Percentiles rank a stretch among this genome's conserved stretches.
Evolutionary conservation across 92 coral and sea anemone species (phyloP).

Genomic region (Anthopleura xanthogrammica): DNA sequence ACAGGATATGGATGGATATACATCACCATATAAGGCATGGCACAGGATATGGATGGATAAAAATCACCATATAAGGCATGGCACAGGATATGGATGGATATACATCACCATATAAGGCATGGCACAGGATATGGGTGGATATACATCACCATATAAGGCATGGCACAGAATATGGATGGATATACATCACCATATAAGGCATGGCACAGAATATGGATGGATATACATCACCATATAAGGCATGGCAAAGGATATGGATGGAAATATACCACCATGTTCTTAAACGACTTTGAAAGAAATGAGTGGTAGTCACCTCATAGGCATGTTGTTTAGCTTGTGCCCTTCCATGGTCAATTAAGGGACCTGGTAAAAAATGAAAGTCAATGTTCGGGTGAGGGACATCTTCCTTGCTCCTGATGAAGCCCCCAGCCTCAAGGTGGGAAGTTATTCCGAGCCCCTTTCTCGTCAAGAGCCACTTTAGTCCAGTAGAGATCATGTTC

Average conservation of each 20-base stretch:
- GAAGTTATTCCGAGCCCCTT: constrained; percentile 61
- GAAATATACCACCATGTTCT: too few relatives aligned
- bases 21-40: not conserved
- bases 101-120: not conserved
- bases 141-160: not conserved
- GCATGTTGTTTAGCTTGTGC: constrained; percentile 49
- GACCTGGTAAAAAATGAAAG: constrained; percentile 71
- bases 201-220: too few relatives aligned
- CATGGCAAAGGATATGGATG: too few relatives aligned
- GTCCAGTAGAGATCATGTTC: constrained; percentile 66
- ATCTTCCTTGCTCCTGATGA: constrained; percentile 33
- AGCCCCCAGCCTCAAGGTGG: constrained; percentile 78
- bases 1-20: too few relatives aligned
- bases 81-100: too few relatives aligned
- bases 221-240: too few relatives aligned
- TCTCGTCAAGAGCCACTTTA: constrained; percentile 63
- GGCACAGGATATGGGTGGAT: too few relatives aligned
- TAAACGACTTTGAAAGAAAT: too few relatives aligned
- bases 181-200: not conserved
- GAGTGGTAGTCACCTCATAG: constrained; percentile 45
- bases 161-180: too few relatives aligned
- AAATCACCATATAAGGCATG: not conserved
- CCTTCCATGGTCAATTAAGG: constrained; percentile 63
- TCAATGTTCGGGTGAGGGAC: constrained; percentile 63
- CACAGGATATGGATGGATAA: too few relatives aligned